Conservation (phyloP, 37 sponge, comb jelly and placozoan genomes). For the Spongilla lacustris region DNA sequence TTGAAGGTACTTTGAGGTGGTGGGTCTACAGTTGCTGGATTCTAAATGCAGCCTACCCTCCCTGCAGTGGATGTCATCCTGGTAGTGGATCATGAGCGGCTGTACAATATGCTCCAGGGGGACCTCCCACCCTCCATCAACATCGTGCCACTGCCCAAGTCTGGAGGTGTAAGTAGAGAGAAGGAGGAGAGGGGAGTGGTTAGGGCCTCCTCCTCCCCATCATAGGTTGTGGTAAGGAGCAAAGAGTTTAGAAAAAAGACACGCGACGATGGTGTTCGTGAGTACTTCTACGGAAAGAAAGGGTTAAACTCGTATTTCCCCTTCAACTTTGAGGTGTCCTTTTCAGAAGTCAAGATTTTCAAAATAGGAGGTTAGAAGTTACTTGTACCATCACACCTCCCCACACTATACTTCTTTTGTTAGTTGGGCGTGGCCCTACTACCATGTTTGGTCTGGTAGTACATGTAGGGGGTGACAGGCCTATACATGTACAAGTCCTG, state of each 20-base stretch:
- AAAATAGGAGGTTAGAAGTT: constrained; percentile 84
- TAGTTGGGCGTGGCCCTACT: too few relatives aligned
- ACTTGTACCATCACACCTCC: not conserved
- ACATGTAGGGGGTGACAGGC: too few relatives aligned
- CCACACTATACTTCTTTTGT: too few relatives aligned
- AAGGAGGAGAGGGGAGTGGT: not conserved
- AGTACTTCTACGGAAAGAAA: constrained; percentile 92
- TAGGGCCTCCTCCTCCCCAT: not conserved
- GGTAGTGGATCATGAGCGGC: constrained; percentile 92
- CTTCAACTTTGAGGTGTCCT: constrained; percentile 83
- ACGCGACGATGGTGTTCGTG: constrained; percentile 55
- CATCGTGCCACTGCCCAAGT: constrained; percentile 88
- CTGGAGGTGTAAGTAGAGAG: constrained; percentile 83
- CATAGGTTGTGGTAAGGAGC: constrained; percentile 77
- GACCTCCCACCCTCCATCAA: constrained; percentile 67
- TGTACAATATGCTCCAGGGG: constrained; percentile 79
- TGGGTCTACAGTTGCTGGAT: not conserved
- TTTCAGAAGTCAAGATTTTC: constrained; percentile 84
- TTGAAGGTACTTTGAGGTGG: constrained; percentile 50
- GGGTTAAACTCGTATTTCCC: constrained; percentile 60
- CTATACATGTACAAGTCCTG: too few relatives aligned
- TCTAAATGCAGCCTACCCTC: not conserved
- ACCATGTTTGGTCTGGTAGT: too few relatives aligned
- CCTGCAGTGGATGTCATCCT: constrained; percentile 78
- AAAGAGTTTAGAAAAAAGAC: constrained; percentile 51